Percentiles rank a stretch among this genome's conserved stretches.
Evolutionary conservation across 2,797 vertebrate genomes (phyloP).

Genomic region (Gobio occitaniae): DNA sequence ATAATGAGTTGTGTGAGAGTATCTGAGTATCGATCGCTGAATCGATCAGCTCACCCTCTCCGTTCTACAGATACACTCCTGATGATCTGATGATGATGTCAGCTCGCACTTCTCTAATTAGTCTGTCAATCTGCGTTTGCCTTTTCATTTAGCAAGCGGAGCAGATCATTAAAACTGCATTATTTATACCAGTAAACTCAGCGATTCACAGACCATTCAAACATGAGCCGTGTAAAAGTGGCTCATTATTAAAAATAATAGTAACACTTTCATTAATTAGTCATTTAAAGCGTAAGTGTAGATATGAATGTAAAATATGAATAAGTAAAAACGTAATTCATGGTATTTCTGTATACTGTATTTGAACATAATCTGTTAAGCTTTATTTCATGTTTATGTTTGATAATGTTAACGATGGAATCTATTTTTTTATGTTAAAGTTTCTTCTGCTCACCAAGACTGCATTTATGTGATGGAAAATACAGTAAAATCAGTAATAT

Average conservation of each 20-base stretch:
- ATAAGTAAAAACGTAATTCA: background rate
- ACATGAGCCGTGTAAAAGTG: background rate
- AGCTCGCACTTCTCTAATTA: conserved; percentile 44
- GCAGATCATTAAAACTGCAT: conserved; percentile 34
- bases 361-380: background rate
- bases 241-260: background rate
- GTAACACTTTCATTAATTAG: background rate
- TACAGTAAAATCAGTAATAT: background rate
- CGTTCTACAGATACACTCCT: conserved; percentile 14
- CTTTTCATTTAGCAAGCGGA: conserved; percentile 19
- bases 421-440: no score
- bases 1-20: conserved; percentile 31
- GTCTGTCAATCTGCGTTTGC: conserved; percentile 46
- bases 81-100: conserved; percentile 26
- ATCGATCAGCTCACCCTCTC: conserved; percentile 36
- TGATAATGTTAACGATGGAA: background rate
- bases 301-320: background rate
- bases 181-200: conserved; percentile 20
- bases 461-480: background rate
- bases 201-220: conserved; percentile 3
- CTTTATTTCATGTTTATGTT: background rate
- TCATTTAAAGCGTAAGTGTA: background rate
- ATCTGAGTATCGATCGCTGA: background rate
- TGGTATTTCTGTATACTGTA: background rate
- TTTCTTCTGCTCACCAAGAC: background rate